A percentile compares a stretch with the other conserved stretches of the same genome.
Evolutionary conservation across 2,888 invertebrate genomes (phyloP).

Genomic region (Eupithecia tripunctaria): DNA sequence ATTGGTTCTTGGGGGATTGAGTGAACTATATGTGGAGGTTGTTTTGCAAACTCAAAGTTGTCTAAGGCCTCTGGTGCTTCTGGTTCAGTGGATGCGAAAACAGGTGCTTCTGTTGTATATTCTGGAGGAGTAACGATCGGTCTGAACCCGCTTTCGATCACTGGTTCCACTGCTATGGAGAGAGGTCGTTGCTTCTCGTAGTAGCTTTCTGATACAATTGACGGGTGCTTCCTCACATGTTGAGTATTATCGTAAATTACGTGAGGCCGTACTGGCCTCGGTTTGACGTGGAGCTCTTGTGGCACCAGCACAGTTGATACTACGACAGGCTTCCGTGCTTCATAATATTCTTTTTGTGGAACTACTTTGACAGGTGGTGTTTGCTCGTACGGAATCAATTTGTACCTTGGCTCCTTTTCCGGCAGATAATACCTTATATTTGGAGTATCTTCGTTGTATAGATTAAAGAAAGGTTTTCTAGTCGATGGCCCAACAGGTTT

Average conservation of each 20-base stretch:
- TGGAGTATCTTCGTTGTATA: slow-evolving; percentile 61
- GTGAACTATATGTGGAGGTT: slow-evolving; percentile 51
- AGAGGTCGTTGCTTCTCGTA: slow-evolving; percentile 68
- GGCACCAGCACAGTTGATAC: slow-evolving; percentile 55
- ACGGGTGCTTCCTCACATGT: slow-evolving; percentile 61
- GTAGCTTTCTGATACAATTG: slow-evolving; percentile 72
- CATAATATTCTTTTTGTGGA: slow-evolving; percentile 55
- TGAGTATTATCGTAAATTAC: slow-evolving; percentile 58
- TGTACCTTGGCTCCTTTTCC: slow-evolving; percentile 74
- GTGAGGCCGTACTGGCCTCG: slow-evolving; percentile 65
- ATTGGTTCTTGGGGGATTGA: slow-evolving; percentile 49
- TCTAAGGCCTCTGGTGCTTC: slow-evolving; percentile 43
- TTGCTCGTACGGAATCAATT: slow-evolving; percentile 80
- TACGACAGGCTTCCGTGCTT: slow-evolving; percentile 58
- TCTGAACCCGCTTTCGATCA: slow-evolving; percentile 72
- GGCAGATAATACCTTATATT: slow-evolving; percentile 71
- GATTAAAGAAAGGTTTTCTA: slow-evolving; percentile 67
- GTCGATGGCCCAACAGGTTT: slow-evolving; percentile 59
- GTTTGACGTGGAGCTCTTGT: slow-evolving; percentile 69
- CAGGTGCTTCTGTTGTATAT: slow-evolving; percentile 55
- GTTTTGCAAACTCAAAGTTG: slow-evolving; percentile 53
- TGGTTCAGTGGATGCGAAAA: slow-evolving; percentile 53
- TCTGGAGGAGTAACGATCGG: slow-evolving; percentile 62
- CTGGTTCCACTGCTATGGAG: slow-evolving; percentile 55
- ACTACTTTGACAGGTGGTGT: slow-evolving; percentile 68